Base-by-base conservation (phyloP, 2,888 invertebrate genomes). In the Mystacides longicornis region DNA sequence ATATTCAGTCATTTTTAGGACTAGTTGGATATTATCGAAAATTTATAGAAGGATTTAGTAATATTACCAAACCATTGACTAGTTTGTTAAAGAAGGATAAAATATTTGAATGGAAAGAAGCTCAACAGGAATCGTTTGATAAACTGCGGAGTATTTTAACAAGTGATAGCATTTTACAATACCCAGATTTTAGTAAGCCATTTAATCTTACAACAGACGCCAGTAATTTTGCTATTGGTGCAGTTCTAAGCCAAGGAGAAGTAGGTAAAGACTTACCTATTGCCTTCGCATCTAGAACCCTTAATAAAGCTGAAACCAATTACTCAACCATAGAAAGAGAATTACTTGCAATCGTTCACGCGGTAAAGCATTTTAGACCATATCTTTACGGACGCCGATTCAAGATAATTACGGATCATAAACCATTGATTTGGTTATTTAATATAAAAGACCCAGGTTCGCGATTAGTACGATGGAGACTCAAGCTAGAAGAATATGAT, bases 331-430 rank as follows among this genome's bases (percentile, higher is more conserved):
- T 21, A n/a, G 48, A 55, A 52, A 18, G 23, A 19, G 55, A 55
- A 42, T 14, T 55, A 23, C 19, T 51, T 22, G 51, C 48, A 1
- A 48, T 51, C 1, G 23, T 67, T 16, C 64, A 61, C 59, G 64
- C 64, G 1, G 55, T 61, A 9, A 62, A 64, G 51, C 60, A 64
- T 57, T 67, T 65, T 49, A 54, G 66, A 52, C 65, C 65, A 2
- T 68, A 68, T 49, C 23, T 69, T 1, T 66, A 64, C 43, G 68
- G 68, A 3, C 59, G 59, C 23, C 64, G 64, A 49, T 69, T 69
- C 31, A 61, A 22, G 1, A 62, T 66, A 18, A 50, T 63, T 4
- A 67, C 65, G 0, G 67, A 67, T 58, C 65, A 66, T 51, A 50
- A 52, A 46, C 64, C 65, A 1, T 47, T 65, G 22, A 43, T 37